A percentile compares a stretch with the other conserved stretches of the same genome.
These are phyloP conservation scores for Pogonocherus hispidulus DNA, from an alignment of 2,888 invertebrate species.

Conservation along the genomic window DNA sequence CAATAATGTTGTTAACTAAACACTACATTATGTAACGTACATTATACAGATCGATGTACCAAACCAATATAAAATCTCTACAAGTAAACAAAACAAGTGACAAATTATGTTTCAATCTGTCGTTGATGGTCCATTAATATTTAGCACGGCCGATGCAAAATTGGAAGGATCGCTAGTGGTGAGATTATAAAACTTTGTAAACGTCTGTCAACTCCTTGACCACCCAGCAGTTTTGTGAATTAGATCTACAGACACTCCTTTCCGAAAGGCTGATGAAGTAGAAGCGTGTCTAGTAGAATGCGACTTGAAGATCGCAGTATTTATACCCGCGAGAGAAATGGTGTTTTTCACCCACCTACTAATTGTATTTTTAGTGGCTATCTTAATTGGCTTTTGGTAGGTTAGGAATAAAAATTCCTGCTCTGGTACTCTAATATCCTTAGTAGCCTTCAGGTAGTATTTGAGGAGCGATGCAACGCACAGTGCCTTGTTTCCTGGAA, in stretches of 20 bases:
- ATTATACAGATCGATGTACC: too few species aligned
- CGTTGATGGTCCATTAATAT: not conserved
- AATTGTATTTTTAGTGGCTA: slow-evolving; percentile 1
- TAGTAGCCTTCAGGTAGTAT: not conserved
- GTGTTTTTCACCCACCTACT: not conserved
- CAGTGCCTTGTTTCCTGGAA: not conserved
- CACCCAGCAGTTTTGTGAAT: not conserved
- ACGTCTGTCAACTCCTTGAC: not conserved
- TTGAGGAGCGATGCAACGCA: not conserved
- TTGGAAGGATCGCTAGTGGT: not conserved
- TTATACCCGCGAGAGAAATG: not conserved
- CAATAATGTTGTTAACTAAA: not conserved
- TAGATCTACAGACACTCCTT: not conserved
- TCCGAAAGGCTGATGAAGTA: not conserved
- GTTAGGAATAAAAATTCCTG: not conserved
- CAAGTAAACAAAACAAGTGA: not conserved
- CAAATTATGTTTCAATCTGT: not conserved
- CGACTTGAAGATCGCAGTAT: not conserved
- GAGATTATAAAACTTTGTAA: not conserved
- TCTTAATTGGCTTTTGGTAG: not conserved
- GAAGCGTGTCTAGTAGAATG: slow-evolving; percentile 4
- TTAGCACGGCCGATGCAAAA: not conserved
- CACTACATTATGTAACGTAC: too few species aligned
- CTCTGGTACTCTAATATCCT: not conserved
- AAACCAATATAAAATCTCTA: not conserved